Percentiles rank a stretch among this genome's conserved stretches.
phyloP scores from a whole-genome alignment of 2,113 vertebrate genomes.

The Climacteris rufus region DNA sequence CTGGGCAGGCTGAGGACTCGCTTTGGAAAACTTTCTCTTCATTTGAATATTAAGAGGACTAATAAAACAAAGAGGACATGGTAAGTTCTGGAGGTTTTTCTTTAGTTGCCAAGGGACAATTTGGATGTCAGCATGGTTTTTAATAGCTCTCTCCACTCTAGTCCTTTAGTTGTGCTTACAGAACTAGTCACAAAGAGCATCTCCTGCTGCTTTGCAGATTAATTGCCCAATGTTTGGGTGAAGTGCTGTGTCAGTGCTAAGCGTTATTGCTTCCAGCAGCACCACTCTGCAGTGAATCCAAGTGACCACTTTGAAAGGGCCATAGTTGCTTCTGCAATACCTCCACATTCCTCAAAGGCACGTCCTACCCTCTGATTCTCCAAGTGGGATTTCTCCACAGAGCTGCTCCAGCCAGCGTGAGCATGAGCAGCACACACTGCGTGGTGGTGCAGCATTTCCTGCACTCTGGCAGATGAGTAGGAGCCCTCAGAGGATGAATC shows the following conservation, averaged over 20 bases:
- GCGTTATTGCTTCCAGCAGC: not conserved
- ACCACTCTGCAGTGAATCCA: not conserved
- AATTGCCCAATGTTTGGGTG: slow-evolving; percentile 15
- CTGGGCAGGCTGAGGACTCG: not conserved
- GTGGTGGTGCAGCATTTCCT: fast-evolving
- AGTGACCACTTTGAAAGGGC: not conserved
- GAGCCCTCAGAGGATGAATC: not conserved
- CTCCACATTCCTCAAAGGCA: not conserved
- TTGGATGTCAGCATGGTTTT: slow-evolving; percentile 1
- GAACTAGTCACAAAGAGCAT: not conserved
- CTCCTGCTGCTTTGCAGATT: slow-evolving; percentile 24
- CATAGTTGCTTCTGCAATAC: not conserved
- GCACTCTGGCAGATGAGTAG: fast-evolving
- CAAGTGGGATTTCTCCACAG: not conserved
- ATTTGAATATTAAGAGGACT: slow-evolving; percentile 25
- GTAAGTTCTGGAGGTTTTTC: slow-evolving; percentile 13
- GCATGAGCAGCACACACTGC: not conserved
- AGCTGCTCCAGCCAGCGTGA: not conserved
- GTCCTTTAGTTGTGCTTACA: not conserved
- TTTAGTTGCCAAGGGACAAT: slow-evolving; percentile 8
- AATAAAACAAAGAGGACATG: slow-evolving; percentile 23
- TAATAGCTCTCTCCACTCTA: not conserved
- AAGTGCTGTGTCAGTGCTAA: not conserved
- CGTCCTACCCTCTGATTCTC: not conserved
- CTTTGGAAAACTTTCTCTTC: slow-evolving; percentile 35